phyloP scores from a whole-genome alignment of 1,140 invertebrate genomes.

The Drosophila truncata region DNA sequence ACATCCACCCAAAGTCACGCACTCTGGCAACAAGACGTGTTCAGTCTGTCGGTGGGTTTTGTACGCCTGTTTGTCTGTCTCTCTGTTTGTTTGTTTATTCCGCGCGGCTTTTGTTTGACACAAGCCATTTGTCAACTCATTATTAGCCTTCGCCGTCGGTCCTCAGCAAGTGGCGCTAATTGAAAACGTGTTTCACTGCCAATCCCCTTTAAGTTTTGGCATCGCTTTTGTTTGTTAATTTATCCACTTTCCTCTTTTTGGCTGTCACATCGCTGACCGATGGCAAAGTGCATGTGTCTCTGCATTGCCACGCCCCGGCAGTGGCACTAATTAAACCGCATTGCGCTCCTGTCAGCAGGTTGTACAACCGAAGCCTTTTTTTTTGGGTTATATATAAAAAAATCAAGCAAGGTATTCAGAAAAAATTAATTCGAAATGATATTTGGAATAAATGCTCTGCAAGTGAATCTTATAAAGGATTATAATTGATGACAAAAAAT shows the following conservation, averaged over 20 bases:
- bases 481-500: too few relatives aligned
- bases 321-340: slow-evolving; percentile 61
- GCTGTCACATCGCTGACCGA: slow-evolving; percentile 18
- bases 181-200: slow-evolving; percentile 56
- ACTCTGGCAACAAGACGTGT: slow-evolving; percentile 49
- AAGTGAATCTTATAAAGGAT: too few relatives aligned
- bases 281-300: slow-evolving; percentile 11
- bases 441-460: neutral
- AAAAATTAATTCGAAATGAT: neutral
- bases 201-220: slow-evolving; percentile 28
- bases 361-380: slow-evolving; percentile 19
- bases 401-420: neutral
- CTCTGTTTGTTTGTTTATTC: slow-evolving; percentile 44
- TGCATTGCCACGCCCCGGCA: slow-evolving; percentile 11
- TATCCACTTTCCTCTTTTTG: slow-evolving; percentile 3
- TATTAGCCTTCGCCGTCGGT: slow-evolving; percentile 42
- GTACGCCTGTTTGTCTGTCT: slow-evolving; percentile 10
- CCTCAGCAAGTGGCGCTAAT: slow-evolving; percentile 48
- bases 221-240: slow-evolving; percentile 14
- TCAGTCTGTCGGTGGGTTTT: slow-evolving; percentile 23
- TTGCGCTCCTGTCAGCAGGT: slow-evolving; percentile 15
- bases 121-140: slow-evolving; percentile 60
- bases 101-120: slow-evolving; percentile 50
- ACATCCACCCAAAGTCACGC: slow-evolving; percentile 52
- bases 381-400: neutral